phyloP scores from a whole-genome alignment of 1,140 invertebrate genomes.

The Sminthurinus signatus region DNA sequence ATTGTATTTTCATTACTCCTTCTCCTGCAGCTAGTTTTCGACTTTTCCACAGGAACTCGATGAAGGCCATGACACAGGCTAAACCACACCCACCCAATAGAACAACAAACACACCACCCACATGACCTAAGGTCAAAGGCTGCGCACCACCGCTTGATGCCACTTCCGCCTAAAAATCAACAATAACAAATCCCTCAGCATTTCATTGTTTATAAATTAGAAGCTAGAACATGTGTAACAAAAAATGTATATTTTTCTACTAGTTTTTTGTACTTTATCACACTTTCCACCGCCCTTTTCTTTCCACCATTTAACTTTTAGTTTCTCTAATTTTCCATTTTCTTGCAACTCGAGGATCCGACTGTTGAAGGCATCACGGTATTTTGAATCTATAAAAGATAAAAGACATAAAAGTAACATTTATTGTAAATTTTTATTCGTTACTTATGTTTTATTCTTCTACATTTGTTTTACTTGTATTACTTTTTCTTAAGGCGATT shows the following conservation, averaged over 20 bases:
- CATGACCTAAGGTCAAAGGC: slow-evolving; percentile 45
- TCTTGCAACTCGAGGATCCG: slow-evolving; percentile 51
- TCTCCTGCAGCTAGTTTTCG: slow-evolving; percentile 44
- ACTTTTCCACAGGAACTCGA: slow-evolving; percentile 50
- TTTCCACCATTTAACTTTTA: slow-evolving; percentile 54
- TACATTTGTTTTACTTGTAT: too few relatives aligned
- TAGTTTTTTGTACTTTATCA: slow-evolving; percentile 32
- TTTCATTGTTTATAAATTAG: not conserved
- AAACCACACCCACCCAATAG: slow-evolving; percentile 47
- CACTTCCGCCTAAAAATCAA: slow-evolving; percentile 19
- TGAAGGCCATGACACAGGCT: slow-evolving; percentile 46
- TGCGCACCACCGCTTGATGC: slow-evolving; percentile 22
- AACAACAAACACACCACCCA: slow-evolving; percentile 54
- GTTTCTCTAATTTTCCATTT: slow-evolving; percentile 47
- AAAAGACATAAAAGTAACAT: not conserved
- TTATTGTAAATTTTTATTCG: not conserved
- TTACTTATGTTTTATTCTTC: too few relatives aligned
- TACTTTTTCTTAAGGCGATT: slow-evolving; percentile 67
- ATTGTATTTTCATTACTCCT: slow-evolving; percentile 36
- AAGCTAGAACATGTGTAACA: too few relatives aligned
- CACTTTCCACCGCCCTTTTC: slow-evolving; percentile 44
- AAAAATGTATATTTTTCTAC: too few relatives aligned
- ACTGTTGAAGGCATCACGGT: slow-evolving; percentile 48
- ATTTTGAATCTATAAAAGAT: slow-evolving; percentile 47
- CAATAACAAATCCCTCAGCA: not conserved